Evolutionary conservation across 2,113 vertebrate species (phyloP).

Genomic region (Copsychus sechellarum): DNA sequence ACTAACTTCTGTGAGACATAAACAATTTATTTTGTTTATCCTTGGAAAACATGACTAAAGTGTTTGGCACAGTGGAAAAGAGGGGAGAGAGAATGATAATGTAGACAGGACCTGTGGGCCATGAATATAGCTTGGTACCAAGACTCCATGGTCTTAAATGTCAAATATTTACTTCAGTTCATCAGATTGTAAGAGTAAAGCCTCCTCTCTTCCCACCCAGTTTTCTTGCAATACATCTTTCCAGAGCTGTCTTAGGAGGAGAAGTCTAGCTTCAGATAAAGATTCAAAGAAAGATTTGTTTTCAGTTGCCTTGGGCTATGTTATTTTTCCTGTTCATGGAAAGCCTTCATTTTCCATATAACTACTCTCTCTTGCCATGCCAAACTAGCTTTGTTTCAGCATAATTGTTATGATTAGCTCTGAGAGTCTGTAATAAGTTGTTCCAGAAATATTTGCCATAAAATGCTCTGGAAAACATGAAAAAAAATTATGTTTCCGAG

Average conservation of each 20-base stretch:
- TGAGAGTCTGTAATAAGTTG: background rate
- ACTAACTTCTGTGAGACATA: background rate
- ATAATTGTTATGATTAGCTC: background rate
- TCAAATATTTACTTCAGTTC: background rate
- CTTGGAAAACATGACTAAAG: background rate
- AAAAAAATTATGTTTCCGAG: background rate
- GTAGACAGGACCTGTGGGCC: background rate
- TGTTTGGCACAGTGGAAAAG: background rate
- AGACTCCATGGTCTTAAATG: background rate
- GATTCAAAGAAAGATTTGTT: background rate
- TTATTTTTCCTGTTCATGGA: background rate
- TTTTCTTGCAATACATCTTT: background rate
- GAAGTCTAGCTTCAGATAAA: background rate
- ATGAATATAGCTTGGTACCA: background rate
- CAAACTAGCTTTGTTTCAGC: background rate
- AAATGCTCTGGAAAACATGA: background rate
- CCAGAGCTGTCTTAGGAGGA: fast-evolving
- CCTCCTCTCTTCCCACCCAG: background rate
- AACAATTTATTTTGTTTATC: background rate
- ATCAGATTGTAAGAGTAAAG: background rate
- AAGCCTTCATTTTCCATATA: background rate
- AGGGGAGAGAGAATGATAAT: background rate
- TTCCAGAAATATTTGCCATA: background rate
- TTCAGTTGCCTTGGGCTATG: background rate
- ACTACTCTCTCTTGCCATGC: background rate